Base-by-base conservation (phyloP, 2,113 vertebrate genomes). In the Chaetura pelagica region DNA sequence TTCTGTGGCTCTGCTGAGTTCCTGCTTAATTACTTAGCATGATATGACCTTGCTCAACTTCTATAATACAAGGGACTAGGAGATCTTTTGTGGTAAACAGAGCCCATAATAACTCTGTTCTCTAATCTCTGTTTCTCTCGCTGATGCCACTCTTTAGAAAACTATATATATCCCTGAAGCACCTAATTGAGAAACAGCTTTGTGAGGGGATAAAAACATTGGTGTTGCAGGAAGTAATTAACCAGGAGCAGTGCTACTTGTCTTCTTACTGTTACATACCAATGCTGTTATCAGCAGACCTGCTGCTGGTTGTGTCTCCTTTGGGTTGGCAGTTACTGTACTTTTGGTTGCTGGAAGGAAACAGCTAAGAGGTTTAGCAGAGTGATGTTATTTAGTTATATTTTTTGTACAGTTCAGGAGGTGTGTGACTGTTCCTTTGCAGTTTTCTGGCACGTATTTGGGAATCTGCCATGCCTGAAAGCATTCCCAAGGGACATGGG, bases 21-120 rank as follows among this genome's bases (percentile, higher is more conserved):
- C 71, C 87, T 94, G 81, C 74, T 89, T 95, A 91, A 94, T 96
- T 95, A 84, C 86, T 93, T 46, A 88, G 78, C 34, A 61, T 94
- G 83, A 74, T 87, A 63, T 26, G 48, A 94, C 73, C 91, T 93
- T 80, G 81, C 38, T 72, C 51, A 76, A 32, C 58, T 92, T 44
- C 29, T 87, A 4, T 23, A 86, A 38, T 59, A 44, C 22, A 32
- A n/a, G 30, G 48, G 52, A 80, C 59, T 34, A 15, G 78, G 44
- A 93, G 64, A 46, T 81, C 48, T 88, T 89, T 34, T 10, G 30
- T 69, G 92, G 86, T 73, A 93, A 92, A 77, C 44, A 92, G 27
- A 93, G 57, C 62, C 68, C 73, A 13, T 62, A 90, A 87, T 55
- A 96, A 87, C 46, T 42, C 38, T 2, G 8, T 73, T 90, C 22